Percentiles rank a stretch among this genome's conserved stretches.
These are phyloP conservation scores for Eupithecia abbreviata DNA, from an alignment of 2,888 invertebrate genomes.

Conservation along the genomic window DNA sequence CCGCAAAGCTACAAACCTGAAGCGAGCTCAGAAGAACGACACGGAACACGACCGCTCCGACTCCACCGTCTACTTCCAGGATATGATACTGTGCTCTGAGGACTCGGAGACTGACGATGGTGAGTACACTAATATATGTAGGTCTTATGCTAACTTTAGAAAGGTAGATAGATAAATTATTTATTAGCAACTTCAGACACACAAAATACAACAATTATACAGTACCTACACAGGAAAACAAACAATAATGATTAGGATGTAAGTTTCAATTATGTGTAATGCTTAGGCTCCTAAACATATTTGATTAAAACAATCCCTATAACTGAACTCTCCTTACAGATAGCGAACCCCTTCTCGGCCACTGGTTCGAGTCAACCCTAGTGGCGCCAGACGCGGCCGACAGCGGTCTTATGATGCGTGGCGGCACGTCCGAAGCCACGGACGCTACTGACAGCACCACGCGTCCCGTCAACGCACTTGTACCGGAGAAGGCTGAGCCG, in stretches of 20 bases:
- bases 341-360: conserved; percentile 93
- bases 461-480: conserved; percentile 73
- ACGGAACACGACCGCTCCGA: conserved; percentile 95
- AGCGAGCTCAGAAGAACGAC: conserved; percentile 90
- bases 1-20: conserved; percentile 93
- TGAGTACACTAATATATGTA: conserved; percentile 54
- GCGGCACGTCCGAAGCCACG: conserved; percentile 76
- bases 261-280: too few species aligned
- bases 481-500: conserved; percentile 80
- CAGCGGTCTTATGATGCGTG: conserved; percentile 57
- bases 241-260: too few species aligned
- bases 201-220: too few species aligned
- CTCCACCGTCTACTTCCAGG: conserved; percentile 98
- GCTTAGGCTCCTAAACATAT: too few species aligned
- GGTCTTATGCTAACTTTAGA: too few species aligned
- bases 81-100: conserved; percentile 95
- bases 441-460: conserved; percentile 75
- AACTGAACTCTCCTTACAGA: conserved; percentile 71
- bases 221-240: too few species aligned
- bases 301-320: background rate
- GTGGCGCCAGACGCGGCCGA: conserved; percentile 90
- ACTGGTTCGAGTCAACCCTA: conserved; percentile 97
- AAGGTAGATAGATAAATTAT: too few species aligned
- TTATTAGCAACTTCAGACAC: too few species aligned
- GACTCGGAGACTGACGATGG: conserved; percentile 96